Evolutionary conservation across 2,797 vertebrate genomes (phyloP).

Genomic region (Sciaenops ocellatus): DNA sequence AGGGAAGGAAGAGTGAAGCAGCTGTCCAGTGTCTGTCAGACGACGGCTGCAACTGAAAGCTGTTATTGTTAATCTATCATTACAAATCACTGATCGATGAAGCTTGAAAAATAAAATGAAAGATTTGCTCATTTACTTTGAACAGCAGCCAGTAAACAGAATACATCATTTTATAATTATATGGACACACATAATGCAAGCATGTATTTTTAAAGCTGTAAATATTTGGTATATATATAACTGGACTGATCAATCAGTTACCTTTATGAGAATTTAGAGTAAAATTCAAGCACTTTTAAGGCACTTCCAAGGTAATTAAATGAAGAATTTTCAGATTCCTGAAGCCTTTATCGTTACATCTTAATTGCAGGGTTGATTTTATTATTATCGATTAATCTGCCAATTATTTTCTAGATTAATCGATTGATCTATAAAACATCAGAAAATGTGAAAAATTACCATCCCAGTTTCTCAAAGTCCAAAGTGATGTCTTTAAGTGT

Average conservation of each 20-base stretch:
- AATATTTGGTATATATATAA: background rate
- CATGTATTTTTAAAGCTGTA: background rate
- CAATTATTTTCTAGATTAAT: too few relatives aligned
- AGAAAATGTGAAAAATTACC: too few relatives aligned
- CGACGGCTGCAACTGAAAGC: background rate
- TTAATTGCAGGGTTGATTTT: too few relatives aligned
- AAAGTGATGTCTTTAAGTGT: too few relatives aligned
- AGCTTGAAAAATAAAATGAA: background rate
- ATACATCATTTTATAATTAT: background rate
- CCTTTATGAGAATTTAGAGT: background rate
- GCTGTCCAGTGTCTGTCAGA: background rate
- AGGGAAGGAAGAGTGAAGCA: slow-evolving; percentile 4
- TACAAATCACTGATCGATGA: background rate
- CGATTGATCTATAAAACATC: too few relatives aligned
- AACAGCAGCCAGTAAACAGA: background rate
- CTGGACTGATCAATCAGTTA: background rate
- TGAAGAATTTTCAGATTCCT: too few relatives aligned
- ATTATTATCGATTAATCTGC: too few relatives aligned
- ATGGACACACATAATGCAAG: background rate
- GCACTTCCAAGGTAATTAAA: too few relatives aligned
- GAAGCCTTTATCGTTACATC: too few relatives aligned
- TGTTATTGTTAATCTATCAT: background rate
- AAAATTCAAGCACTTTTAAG: too few relatives aligned
- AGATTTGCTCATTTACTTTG: background rate
- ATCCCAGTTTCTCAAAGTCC: too few relatives aligned